Conservation (phyloP, 92 coral and sea anemone species). For the Bergia sp. region DNA sequence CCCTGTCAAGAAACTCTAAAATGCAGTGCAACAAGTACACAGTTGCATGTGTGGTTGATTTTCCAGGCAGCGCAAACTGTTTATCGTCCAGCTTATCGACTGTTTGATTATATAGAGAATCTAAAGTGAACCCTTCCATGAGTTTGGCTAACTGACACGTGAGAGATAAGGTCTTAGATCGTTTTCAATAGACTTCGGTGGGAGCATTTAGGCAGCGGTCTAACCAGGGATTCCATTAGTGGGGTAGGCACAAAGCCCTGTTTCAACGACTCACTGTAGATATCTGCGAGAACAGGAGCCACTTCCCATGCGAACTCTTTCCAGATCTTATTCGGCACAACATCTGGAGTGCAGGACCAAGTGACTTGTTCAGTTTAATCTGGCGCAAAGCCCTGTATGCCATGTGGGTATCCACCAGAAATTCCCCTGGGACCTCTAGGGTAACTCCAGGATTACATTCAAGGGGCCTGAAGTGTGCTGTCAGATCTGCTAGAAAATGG, state of each 20-base stretch:
- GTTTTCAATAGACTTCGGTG: constrained; percentile 30
- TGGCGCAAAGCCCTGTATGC: no score
- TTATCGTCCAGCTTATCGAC: constrained; percentile 19
- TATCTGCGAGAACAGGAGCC: constrained; percentile 18
- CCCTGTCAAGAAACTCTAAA: neutral
- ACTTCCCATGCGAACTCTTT: constrained; percentile 27
- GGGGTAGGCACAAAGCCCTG: constrained; percentile 26
- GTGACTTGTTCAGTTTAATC: no score
- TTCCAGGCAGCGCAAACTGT: constrained; percentile 32
- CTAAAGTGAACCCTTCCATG: constrained; percentile 46
- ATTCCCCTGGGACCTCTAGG: no score
- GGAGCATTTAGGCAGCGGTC: constrained; percentile 36
- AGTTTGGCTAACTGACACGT: constrained; percentile 42
- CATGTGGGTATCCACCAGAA: no score
- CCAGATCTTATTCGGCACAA: constrained; percentile 22
- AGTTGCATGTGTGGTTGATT: neutral
- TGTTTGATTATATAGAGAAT: neutral
- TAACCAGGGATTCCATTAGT: constrained; percentile 33
- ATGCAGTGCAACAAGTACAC: neutral
- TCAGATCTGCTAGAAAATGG: no score
- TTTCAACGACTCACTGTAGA: constrained; percentile 5
- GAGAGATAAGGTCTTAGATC: constrained; percentile 28
- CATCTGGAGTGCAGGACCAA: neutral
- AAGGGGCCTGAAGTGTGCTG: no score
- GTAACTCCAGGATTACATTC: no score